Conservation (phyloP, 2,888 invertebrate genomes). For the Synergus laeviventris region DNA sequence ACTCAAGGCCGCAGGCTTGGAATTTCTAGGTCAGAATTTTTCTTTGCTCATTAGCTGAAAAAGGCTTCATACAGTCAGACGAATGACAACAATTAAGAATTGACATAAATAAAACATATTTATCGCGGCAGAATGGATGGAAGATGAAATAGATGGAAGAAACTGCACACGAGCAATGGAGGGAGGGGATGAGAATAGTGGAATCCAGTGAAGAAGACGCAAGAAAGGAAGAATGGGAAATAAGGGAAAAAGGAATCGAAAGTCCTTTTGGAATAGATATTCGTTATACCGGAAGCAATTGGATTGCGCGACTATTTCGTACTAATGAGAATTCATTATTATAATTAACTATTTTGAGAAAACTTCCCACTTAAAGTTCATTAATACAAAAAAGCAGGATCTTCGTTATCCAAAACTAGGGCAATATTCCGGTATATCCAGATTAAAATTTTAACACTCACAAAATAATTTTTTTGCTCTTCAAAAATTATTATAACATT, state of each 20-base stretch:
- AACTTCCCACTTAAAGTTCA: slow-evolving; percentile 13
- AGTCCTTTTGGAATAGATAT: slow-evolving; percentile 63
- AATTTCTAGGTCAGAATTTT: not conserved
- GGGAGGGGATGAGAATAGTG: not conserved
- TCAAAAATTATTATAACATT: no score
- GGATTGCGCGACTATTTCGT: slow-evolving; percentile 63
- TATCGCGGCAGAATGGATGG: slow-evolving; percentile 53
- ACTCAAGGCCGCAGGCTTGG: slow-evolving; percentile 33
- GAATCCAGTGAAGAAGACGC: slow-evolving; percentile 6
- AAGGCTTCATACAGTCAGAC: slow-evolving; percentile 48
- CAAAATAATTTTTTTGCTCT: no score
- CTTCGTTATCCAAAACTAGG: not conserved
- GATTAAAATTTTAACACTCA: no score
- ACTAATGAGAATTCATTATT: slow-evolving; percentile 69
- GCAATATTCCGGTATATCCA: not conserved
- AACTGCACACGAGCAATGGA: slow-evolving; percentile 43
- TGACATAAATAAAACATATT: slow-evolving; percentile 58
- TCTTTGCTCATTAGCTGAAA: slow-evolving; percentile 49
- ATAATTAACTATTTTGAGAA: slow-evolving; percentile 49
- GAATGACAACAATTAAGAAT: slow-evolving; percentile 48
- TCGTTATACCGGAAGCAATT: slow-evolving; percentile 68
- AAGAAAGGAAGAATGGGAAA: slow-evolving; percentile 41
- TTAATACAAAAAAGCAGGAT: not conserved
- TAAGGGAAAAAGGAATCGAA: slow-evolving; percentile 44
- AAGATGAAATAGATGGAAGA: slow-evolving; percentile 47